Evolutionary conservation across 2,113 vertebrate genomes (phyloP).

Genomic region (Istiophorus platypterus): DNA sequence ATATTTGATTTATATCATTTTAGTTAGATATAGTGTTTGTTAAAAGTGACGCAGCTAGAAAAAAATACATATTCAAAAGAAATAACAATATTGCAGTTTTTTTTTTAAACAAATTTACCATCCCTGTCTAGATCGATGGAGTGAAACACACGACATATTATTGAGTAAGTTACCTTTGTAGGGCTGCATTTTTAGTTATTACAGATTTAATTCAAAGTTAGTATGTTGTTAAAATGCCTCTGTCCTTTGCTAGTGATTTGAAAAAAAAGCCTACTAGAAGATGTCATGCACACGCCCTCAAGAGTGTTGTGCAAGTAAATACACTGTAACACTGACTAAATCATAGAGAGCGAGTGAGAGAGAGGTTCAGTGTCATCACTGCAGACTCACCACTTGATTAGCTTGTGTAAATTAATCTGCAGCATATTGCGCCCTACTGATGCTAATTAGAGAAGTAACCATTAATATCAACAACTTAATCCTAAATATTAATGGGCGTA

Average conservation of each 20-base stretch:
- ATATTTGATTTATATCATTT: too few relatives aligned
- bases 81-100: too few relatives aligned
- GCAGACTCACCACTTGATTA: constrained; percentile 60
- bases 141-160: not conserved
- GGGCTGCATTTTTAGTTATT: too few relatives aligned
- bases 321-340: not conserved
- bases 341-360: not conserved
- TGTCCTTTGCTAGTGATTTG: too few relatives aligned
- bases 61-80: too few relatives aligned
- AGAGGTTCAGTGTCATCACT: constrained; percentile 20
- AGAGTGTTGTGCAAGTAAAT: constrained; percentile 2
- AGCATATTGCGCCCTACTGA: constrained; percentile 72
- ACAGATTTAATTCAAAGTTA: too few relatives aligned
- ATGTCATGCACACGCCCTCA: not conserved
- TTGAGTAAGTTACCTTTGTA: not conserved
- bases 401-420: constrained; percentile 66
- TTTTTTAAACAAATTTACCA: not conserved
- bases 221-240: too few relatives aligned
- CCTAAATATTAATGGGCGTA: constrained; percentile 80
- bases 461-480: constrained; percentile 79
- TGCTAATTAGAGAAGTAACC: constrained; percentile 80
- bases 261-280: not conserved
- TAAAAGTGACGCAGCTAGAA: too few relatives aligned
- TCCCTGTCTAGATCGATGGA: not conserved
- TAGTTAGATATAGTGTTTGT: too few relatives aligned